Conservation (phyloP, 2,888 invertebrate genomes). For the Volucella inanis region DNA sequence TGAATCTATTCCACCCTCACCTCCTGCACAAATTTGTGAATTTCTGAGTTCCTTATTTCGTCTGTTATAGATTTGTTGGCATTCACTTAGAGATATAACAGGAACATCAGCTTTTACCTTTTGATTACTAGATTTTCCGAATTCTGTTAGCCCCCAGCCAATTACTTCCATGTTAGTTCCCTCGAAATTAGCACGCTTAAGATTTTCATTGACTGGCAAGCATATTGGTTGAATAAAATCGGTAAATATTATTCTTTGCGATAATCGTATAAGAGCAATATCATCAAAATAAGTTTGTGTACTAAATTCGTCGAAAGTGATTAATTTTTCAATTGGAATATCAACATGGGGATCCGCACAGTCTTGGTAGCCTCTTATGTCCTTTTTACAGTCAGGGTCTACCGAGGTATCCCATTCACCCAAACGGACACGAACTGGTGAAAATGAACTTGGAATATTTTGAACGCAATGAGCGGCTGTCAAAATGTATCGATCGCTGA, state of each 20-base stretch:
- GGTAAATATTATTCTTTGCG: constrained; percentile 83
- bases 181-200: constrained; percentile 80
- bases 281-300: constrained; percentile 83
- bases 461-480: constrained; percentile 91
- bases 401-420: constrained; percentile 81
- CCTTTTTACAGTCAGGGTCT: constrained; percentile 78
- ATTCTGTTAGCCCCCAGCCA: constrained; percentile 88
- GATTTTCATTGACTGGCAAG: constrained; percentile 82
- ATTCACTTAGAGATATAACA: too few species aligned
- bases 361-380: constrained; percentile 79
- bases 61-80: constrained; percentile 26
- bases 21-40: constrained; percentile 86
- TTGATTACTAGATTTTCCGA: constrained; percentile 83
- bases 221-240: constrained; percentile 86
- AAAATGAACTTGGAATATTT: constrained; percentile 86
- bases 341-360: constrained; percentile 86
- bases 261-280: too few species aligned
- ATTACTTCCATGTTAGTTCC: constrained; percentile 84
- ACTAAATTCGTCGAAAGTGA: constrained; percentile 87
- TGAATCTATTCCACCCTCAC: constrained; percentile 84
- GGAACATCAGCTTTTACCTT: constrained; percentile 81
- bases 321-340: constrained; percentile 85
- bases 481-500: constrained; percentile 86
- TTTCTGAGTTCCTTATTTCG: constrained; percentile 82
- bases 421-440: constrained; percentile 81